Base-by-base conservation (phyloP, 2,113 vertebrate species). In the Archocentrus centrarchus region DNA sequence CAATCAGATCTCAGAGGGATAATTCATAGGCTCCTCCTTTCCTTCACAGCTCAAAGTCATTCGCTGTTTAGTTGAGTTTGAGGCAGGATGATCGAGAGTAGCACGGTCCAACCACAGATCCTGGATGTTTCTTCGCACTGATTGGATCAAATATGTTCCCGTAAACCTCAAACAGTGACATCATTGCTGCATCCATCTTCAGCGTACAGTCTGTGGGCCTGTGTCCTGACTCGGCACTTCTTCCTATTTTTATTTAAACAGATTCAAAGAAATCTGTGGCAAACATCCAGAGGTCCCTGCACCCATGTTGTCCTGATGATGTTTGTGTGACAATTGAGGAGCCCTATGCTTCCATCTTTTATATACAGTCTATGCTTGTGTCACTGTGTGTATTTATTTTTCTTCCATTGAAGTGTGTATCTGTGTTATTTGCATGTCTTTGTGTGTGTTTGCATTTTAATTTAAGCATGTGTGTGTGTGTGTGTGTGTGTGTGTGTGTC, bases 401-500 rank as follows among this genome's bases (percentile, higher is more conserved):
- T 44, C 63, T 44, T 24, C 37, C 39, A 66, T 22, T 75, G 17
- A 30, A 20, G 73, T 86, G 59, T 62, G 47, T 79, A 9, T 73
- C 32, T 11, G 24, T 47, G n/a, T 30, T 15, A n/a, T 66, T 47
- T 47, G 14, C 6, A 15, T 47, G 11, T 66, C 37, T 44, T 11
- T 41, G 37, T 24, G 37, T 44, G 62, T 64, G 20, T 63, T 14
- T 63, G 62, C 61, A 39, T 39, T 63, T 35, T n/a, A 35, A 39
- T 3, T 37, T 37, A n/a, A n/a, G 3, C 10, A 1, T 61, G 59
- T 61, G 59, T 47, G 44, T 47, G 44, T 14, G 13, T 84, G 55
- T 84, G 66, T 87, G 62, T 75, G 50, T 82, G 55, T 66, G 58
- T 68, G 59, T 27, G 82, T 81, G 32, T 79, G 20, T 90, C 84